Evolutionary conservation across 2,888 invertebrate species (phyloP).

Genomic region (Sarcophaga carnaria): DNA sequence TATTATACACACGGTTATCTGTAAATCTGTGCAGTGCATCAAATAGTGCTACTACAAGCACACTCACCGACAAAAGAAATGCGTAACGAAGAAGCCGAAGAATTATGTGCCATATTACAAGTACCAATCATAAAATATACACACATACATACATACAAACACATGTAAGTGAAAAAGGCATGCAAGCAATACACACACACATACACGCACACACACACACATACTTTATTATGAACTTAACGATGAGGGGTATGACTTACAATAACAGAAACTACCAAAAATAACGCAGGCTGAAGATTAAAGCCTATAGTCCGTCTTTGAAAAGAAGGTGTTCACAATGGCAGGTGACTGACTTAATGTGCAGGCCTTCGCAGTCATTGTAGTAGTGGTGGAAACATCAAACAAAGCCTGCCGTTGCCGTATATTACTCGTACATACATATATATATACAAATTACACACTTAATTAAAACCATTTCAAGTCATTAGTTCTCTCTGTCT

Average conservation of each 20-base stretch:
- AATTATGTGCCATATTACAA: constrained; percentile 47
- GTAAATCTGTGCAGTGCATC: constrained; percentile 25
- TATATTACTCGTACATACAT: constrained; percentile 15
- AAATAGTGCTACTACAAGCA: constrained; percentile 4
- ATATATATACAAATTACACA: constrained; percentile 56
- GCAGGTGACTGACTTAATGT: constrained; percentile 60
- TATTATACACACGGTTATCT: constrained; percentile 23
- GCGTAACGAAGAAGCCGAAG: constrained; percentile 60
- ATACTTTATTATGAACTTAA: background rate
- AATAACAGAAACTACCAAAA: constrained; percentile 8
- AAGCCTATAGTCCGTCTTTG: constrained; percentile 51
- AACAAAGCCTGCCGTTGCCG: constrained; percentile 35
- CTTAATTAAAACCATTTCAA: constrained; percentile 59
- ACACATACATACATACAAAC: background rate
- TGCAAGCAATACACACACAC: background rate
- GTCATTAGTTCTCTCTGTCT: constrained; percentile 6
- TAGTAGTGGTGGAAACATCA: background rate
- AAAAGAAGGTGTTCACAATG: constrained; percentile 61
- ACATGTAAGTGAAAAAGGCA: background rate
- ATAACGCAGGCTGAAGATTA: constrained; percentile 45
- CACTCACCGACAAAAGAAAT: constrained; percentile 34
- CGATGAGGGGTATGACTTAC: constrained; percentile 1
- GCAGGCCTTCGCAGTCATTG: background rate
- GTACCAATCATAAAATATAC: background rate
- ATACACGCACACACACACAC: background rate